Evolutionary conservation across 2,797 vertebrate genomes (phyloP).

Genomic region (Poecile montanus): DNA sequence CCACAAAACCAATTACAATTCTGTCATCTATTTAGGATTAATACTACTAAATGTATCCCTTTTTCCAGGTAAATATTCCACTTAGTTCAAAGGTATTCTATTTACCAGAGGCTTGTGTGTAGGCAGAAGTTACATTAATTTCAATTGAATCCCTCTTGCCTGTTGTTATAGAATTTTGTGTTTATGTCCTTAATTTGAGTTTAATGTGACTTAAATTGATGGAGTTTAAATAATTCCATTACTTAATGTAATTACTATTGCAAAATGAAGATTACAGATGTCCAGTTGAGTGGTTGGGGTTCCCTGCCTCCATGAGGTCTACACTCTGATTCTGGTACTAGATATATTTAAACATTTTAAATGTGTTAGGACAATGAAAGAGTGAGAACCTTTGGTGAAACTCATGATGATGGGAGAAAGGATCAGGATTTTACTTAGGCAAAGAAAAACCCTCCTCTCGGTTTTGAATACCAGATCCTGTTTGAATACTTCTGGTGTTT

Average conservation of each 20-base stretch:
- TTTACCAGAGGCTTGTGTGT: neutral
- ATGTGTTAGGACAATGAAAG: neutral
- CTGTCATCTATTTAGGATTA: slow-evolving; percentile 48
- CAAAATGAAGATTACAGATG: neutral
- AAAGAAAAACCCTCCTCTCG: neutral
- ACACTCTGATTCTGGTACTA: neutral
- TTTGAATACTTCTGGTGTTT: neutral
- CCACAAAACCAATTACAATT: slow-evolving; percentile 64
- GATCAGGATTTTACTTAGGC: neutral
- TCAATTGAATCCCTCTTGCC: neutral
- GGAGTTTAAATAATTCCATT: neutral
- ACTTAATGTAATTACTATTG: neutral
- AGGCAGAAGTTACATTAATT: neutral
- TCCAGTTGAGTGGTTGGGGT: neutral
- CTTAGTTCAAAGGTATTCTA: neutral
- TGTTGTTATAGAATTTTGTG: neutral
- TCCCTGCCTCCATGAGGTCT: accelerated
- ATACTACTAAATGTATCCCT: neutral
- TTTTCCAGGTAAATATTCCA: neutral
- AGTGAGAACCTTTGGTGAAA: neutral
- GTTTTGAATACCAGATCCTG: neutral
- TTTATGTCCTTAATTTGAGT: neutral
- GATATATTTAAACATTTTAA: neutral
- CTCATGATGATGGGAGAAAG: neutral
- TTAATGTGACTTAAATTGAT: neutral